These are phyloP conservation scores for Noctua pronuba DNA, from an alignment of 2,888 invertebrate species.

Conservation along the genomic window DNA sequence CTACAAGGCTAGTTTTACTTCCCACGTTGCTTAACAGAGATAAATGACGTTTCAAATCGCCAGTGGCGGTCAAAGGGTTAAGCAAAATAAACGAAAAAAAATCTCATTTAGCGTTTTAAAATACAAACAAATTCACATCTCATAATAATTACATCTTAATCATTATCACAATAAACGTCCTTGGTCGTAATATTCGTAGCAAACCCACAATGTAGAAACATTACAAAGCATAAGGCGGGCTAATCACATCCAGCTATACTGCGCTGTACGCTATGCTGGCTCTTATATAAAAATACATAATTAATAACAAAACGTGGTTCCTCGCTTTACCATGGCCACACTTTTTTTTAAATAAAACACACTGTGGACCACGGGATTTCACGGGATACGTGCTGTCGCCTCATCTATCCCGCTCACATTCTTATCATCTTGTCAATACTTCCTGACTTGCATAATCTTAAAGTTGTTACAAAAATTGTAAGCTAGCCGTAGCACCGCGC, in stretches of 20 bases:
- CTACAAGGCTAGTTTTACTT: neutral
- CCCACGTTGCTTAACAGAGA: neutral
- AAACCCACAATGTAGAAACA: constrained; percentile 44
- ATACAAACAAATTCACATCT: constrained; percentile 22
- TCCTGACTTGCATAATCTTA: neutral
- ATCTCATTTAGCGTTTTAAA: constrained; percentile 14
- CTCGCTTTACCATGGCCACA: neutral
- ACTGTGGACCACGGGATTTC: neutral
- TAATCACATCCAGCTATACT: constrained; percentile 2
- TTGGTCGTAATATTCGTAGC: constrained; percentile 31
- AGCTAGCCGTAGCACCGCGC: neutral
- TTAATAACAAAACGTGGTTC: neutral
- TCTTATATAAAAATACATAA: neutral
- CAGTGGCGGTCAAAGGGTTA: constrained; percentile 13
- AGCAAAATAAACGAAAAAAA: constrained; percentile 18
- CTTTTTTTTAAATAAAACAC: neutral
- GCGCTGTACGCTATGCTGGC: too few species aligned
- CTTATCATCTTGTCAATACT: neutral
- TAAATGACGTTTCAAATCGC: constrained; percentile 4
- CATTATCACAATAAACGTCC: constrained; percentile 41
- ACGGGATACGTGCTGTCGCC: neutral
- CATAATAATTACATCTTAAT: constrained; percentile 31
- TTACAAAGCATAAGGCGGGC: constrained; percentile 1
- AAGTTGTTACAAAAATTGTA: neutral
- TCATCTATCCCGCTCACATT: neutral